Conservation (phyloP, 1,140 invertebrate species). For the Trichonephila clavata region DNA sequence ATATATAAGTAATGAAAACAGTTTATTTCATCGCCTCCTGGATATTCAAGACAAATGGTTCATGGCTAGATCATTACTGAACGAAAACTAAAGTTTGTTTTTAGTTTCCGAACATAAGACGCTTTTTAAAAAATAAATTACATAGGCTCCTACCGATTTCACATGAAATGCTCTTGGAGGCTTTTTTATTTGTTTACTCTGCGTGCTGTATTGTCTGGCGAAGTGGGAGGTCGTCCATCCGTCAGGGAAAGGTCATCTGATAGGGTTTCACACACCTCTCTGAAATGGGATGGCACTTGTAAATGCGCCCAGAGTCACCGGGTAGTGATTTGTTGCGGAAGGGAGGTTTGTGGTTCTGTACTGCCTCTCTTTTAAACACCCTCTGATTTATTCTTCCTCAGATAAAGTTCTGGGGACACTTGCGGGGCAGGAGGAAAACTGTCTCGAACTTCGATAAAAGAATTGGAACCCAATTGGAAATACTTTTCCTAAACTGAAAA, state of each 20-base stretch:
- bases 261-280: slow-evolving; percentile 40
- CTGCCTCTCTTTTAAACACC: background rate
- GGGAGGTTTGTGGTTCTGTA: slow-evolving; percentile 1
- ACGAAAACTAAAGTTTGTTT: no score
- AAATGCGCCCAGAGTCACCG: background rate
- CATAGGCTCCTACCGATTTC: no score
- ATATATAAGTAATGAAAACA: no score
- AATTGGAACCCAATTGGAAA: no score
- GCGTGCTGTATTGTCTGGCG: background rate
- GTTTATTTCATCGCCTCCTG: no score
- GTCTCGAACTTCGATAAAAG: background rate
- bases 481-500: no score
- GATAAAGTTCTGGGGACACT: background rate
- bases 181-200: background rate
- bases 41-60: no score
- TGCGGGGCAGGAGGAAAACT: background rate
- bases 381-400: slow-evolving; percentile 5
- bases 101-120: no score
- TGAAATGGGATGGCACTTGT: slow-evolving; percentile 2
- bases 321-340: slow-evolving; percentile 13
- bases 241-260: slow-evolving; percentile 40
- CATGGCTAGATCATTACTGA: no score
- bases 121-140: no score
- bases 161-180: no score
- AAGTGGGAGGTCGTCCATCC: slow-evolving; percentile 28